Base-by-base conservation (phyloP, 2,797 vertebrate species). In the Forpus xanthops region DNA sequence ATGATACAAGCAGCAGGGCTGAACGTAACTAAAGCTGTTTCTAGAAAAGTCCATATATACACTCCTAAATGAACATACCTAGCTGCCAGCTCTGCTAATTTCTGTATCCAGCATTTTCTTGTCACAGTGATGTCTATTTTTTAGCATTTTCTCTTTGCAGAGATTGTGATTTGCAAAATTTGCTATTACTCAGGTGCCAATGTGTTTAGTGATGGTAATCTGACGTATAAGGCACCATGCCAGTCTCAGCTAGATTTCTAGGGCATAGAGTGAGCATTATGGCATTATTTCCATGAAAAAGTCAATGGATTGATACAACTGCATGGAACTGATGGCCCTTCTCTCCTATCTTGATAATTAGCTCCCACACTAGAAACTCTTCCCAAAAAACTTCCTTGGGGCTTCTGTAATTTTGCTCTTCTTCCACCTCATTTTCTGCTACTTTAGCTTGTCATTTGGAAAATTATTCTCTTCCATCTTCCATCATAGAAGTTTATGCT, bases 31-130 rank as follows among this genome's bases (percentile, higher is more conserved):
- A n/a, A 81, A 86, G 47, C 47, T 93, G 13, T 93, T 96, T 91
- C 92, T 82, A 70, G 68, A 88, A 53, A 84, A 68, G 66, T 91
- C 91, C 82, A 55, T 53, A 20, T 65, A 87, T 45, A 64, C 2
- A 1, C n/a, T 92, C 61, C 55, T 93, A 78, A 93, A 67, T 94
- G 94, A 93, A 17, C 37, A 61, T 77, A 94, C 72, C 72, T 67
- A 68, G 45, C 56, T 71, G 56, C 75, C 78, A 77, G 58, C 76
- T 89, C 68, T 71, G 49, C 25, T 89, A 24, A 80, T 58, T 91
- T 88, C 72, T 88, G 17, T 42, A 71, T 27, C 70, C 49, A 91
- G 37, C 16, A 39, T 55, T 72, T 66, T 72, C 11, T 71, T 73
- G 81, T 77, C 35, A 37, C 24, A 15, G 44, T 8, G 37, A 58